Evolutionary conservation across 2,113 vertebrate species (phyloP).

Genomic region (Gambusia holbrooki): DNA sequence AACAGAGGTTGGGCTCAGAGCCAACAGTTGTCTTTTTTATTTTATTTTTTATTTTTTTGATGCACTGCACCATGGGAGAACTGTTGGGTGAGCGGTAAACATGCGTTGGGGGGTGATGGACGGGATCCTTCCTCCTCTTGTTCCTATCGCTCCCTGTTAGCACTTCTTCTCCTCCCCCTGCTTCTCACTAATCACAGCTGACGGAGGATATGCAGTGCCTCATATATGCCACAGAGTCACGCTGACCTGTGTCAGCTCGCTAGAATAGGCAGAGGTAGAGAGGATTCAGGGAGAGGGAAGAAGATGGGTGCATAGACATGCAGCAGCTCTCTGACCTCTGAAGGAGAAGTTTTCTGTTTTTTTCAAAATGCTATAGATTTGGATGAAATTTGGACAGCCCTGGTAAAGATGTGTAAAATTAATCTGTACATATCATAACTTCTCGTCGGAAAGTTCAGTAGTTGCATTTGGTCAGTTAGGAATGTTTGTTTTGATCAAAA

Average conservation of each 20-base stretch:
- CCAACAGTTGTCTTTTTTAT: slow-evolving; percentile 38
- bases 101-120: slow-evolving; percentile 63
- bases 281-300: background rate
- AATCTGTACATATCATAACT: background rate
- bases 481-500: background rate
- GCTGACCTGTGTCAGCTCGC: slow-evolving; percentile 33
- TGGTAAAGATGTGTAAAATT: slow-evolving; percentile 33
- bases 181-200: slow-evolving; percentile 61
- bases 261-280: slow-evolving; percentile 20
- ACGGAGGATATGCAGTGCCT: slow-evolving; percentile 50
- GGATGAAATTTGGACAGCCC: background rate
- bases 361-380: background rate
- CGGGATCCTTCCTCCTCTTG: slow-evolving; percentile 61
- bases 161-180: slow-evolving; percentile 41
- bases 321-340: slow-evolving; percentile 6
- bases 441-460: background rate
- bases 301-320: background rate
- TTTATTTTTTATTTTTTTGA: slow-evolving; percentile 18
- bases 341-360: no score
- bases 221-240: slow-evolving; percentile 29
- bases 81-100: slow-evolving; percentile 33
- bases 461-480: background rate
- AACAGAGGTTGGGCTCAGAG: slow-evolving; percentile 30
- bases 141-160: slow-evolving; percentile 68
- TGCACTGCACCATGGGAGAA: slow-evolving; percentile 30